Percentiles rank a stretch among this genome's conserved stretches.
These are phyloP conservation scores for Discoglossus pictus DNA, from an alignment of 2,797 vertebrate genomes.

Conservation along the genomic window DNA sequence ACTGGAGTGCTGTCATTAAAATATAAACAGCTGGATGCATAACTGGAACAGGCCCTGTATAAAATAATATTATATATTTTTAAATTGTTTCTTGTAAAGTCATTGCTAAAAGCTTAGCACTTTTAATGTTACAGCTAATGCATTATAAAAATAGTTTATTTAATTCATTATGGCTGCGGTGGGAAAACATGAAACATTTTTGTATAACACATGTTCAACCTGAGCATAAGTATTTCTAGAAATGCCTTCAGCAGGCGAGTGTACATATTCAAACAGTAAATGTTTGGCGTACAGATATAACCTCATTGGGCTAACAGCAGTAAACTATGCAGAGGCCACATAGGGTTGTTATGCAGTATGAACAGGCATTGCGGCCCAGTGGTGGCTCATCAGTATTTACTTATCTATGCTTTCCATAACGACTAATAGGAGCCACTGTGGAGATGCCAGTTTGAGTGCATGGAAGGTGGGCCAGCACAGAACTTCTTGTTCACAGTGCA, in stretches of 20 bases:
- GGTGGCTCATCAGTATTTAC: too few species aligned
- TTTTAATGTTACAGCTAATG: conserved; percentile 34
- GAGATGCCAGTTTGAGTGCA: too few species aligned
- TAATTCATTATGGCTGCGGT: background rate
- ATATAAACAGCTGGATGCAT: conserved; percentile 44
- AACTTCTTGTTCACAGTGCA: too few species aligned
- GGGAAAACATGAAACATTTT: conserved; percentile 12
- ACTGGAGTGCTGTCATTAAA: conserved; percentile 43
- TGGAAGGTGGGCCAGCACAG: too few species aligned
- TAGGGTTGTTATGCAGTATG: too few species aligned
- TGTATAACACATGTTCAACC: conserved; percentile 15
- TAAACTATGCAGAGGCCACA: too few species aligned
- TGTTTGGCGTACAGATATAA: too few species aligned
- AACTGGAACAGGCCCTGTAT: conserved; percentile 34
- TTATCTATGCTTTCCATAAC: too few species aligned
- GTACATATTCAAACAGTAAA: conserved; percentile 17
- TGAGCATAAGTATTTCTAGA: too few species aligned
- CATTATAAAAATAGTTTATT: conserved; percentile 13
- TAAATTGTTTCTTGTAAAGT: conserved; percentile 42
- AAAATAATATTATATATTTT: conserved; percentile 49
- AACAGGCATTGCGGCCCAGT: too few species aligned
- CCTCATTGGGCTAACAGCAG: too few species aligned
- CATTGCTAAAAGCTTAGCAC: conserved; percentile 34
- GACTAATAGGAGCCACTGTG: too few species aligned
- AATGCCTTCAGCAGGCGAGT: background rate